Evolutionary conservation across 2,113 vertebrate genomes (phyloP).

Genomic region (Tauraco erythrolophus): DNA sequence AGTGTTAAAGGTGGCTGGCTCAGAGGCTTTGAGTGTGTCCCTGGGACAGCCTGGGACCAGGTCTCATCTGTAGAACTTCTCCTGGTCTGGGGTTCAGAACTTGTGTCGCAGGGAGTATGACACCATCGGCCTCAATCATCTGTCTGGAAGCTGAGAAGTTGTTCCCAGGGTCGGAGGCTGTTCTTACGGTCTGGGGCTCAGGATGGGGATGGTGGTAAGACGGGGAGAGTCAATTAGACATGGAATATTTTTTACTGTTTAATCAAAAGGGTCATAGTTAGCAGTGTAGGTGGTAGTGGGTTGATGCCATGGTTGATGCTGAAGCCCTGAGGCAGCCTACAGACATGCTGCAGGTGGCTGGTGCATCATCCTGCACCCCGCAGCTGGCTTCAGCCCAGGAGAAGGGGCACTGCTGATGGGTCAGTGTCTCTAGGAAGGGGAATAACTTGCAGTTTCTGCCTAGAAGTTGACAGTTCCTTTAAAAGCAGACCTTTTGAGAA

Average conservation of each 20-base stretch:
- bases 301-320: not conserved
- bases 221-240: not conserved
- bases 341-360: not conserved
- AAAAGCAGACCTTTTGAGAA: not conserved
- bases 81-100: not conserved
- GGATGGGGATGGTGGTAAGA: not conserved
- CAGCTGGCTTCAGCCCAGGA: not conserved
- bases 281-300: not conserved
- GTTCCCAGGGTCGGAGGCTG: not conserved
- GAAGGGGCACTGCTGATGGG: not conserved
- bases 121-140: not conserved
- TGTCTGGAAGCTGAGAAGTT: fast-evolving
- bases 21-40: fast-evolving
- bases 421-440: not conserved
- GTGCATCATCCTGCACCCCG: fast-evolving
- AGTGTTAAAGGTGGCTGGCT: not conserved
- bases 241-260: not conserved
- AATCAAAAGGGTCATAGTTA: not conserved
- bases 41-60: not conserved
- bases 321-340: not conserved
- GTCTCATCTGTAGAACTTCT: not conserved
- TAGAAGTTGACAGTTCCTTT: not conserved
- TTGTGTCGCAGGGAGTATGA: fast-evolving
- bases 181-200: too few relatives aligned
- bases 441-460: not conserved